phyloP scores from a whole-genome alignment of 2,797 vertebrate genomes.

The Lagocephalus sceleratus region DNA sequence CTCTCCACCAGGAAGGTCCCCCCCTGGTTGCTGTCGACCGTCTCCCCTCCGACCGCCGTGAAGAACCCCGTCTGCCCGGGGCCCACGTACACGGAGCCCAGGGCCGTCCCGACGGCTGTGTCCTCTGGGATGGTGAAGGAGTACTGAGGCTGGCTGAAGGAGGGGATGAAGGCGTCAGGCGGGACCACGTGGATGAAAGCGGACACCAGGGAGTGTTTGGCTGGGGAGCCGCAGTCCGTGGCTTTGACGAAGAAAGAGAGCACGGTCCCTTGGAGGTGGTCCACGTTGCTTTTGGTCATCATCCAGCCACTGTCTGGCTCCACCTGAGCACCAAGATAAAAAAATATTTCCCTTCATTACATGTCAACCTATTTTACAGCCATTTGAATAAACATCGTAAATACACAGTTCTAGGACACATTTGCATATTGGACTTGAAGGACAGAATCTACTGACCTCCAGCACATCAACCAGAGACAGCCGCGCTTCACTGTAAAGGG shows the following conservation, averaged over 20 bases:
- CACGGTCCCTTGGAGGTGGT: constrained; percentile 87
- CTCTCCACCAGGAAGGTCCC: constrained; percentile 86
- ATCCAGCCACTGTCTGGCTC: constrained; percentile 91
- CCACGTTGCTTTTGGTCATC: constrained; percentile 88
- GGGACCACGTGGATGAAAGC: constrained; percentile 92
- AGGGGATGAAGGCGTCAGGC: constrained; percentile 85
- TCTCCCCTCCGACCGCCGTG: constrained; percentile 82
- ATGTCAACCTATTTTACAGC: neutral
- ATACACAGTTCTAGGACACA: too few relatives aligned
- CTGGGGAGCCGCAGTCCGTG: constrained; percentile 86
- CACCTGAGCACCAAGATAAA: constrained; percentile 52
- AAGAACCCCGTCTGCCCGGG: constrained; percentile 79
- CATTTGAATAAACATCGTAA: too few relatives aligned
- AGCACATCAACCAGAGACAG: constrained; percentile 85
- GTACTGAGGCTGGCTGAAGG: constrained; percentile 95
- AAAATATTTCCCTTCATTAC: neutral
- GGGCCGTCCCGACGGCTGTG: constrained; percentile 83
- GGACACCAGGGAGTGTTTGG: constrained; percentile 89
- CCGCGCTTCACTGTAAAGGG: constrained; percentile 85
- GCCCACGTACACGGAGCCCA: constrained; percentile 88
- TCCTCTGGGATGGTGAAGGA: constrained; percentile 93
- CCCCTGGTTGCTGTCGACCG: constrained; percentile 85
- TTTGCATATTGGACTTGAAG: constrained; percentile 4
- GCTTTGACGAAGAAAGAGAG: constrained; percentile 94
- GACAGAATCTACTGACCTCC: constrained; percentile 71